Evolutionary conservation across 2,888 invertebrate genomes (phyloP).

Genomic region (Arge pagana): DNA sequence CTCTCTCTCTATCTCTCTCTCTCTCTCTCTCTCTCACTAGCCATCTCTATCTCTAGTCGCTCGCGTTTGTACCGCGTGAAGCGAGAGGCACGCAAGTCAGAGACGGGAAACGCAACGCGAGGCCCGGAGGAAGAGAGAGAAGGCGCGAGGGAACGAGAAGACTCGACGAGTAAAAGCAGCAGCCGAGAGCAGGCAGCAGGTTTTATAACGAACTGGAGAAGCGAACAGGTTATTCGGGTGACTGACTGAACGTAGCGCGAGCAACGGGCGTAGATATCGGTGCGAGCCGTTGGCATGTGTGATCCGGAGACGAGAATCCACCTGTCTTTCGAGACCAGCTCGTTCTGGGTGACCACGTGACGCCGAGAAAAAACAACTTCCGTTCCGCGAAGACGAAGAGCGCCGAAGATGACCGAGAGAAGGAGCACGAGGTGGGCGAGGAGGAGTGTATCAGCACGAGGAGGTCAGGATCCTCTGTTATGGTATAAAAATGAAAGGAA

Average conservation of each 20-base stretch:
- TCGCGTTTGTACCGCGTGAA: not conserved
- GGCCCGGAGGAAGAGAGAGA: not conserved
- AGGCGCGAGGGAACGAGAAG: too few species aligned
- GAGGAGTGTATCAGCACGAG: too few species aligned
- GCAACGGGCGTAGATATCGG: not conserved
- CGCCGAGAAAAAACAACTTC: not conserved
- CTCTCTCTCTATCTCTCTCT: not conserved
- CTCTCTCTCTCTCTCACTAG: not conserved
- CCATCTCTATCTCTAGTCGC: not conserved
- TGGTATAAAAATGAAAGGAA: constrained; percentile 17
- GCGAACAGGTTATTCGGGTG: constrained; percentile 25
- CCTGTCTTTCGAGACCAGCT: constrained; percentile 23
- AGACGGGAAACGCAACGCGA: not conserved
- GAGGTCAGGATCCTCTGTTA: not conserved
- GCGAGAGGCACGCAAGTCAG: not conserved
- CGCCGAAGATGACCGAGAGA: constrained; percentile 5
- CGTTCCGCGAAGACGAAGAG: not conserved
- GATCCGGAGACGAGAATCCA: not conserved
- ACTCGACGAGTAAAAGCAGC: too few species aligned
- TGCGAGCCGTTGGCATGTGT: not conserved
- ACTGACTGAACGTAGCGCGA: too few species aligned
- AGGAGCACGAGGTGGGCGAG: not conserved
- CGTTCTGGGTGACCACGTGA: not conserved
- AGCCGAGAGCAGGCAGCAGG: constrained; percentile 19
- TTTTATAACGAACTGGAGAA: constrained; percentile 18